phyloP scores from a whole-genome alignment of 2,113 vertebrate species.

The Pleuronectes platessa region DNA sequence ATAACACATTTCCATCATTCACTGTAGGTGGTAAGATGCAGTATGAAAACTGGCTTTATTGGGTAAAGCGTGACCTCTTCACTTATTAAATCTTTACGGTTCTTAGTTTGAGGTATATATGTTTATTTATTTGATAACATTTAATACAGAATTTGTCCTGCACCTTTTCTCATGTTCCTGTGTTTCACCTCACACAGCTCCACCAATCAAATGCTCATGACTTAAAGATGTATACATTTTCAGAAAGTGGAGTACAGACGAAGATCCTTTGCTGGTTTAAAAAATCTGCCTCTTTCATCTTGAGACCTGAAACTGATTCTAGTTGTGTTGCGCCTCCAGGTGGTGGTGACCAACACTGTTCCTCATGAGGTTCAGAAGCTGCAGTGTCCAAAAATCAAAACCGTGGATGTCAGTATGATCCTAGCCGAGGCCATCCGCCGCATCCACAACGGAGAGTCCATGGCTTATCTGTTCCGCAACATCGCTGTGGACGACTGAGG shows the following conservation, averaged over 20 bases:
- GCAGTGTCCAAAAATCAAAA: constrained; percentile 98
- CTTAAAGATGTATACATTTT: not conserved
- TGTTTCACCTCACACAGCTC: not conserved
- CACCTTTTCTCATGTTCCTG: not conserved
- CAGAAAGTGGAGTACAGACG: too few species aligned
- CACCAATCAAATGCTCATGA: not conserved
- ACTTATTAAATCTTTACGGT: not conserved
- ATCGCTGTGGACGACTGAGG: constrained; percentile 94
- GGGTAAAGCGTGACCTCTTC: not conserved
- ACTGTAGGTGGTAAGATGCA: not conserved
- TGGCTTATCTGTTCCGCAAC: constrained; percentile 97
- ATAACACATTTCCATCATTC: not conserved
- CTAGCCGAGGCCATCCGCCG: constrained; percentile 95
- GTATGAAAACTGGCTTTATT: not conserved
- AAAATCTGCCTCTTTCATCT: too few species aligned
- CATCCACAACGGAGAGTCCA: constrained; percentile 98
- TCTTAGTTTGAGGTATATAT: not conserved
- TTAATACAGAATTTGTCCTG: not conserved
- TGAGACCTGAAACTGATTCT: not conserved
- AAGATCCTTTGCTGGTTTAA: too few species aligned
- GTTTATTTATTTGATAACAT: not conserved
- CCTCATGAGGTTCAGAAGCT: constrained; percentile 98
- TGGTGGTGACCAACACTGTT: constrained; percentile 98
- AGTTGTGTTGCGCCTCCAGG: constrained; percentile 74
- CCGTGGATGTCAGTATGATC: constrained; percentile 98